Percentiles rank a stretch among this genome's conserved stretches.
Conservation (phyloP, 2,113 vertebrate genomes). For the Neoarius graeffei region DNA sequence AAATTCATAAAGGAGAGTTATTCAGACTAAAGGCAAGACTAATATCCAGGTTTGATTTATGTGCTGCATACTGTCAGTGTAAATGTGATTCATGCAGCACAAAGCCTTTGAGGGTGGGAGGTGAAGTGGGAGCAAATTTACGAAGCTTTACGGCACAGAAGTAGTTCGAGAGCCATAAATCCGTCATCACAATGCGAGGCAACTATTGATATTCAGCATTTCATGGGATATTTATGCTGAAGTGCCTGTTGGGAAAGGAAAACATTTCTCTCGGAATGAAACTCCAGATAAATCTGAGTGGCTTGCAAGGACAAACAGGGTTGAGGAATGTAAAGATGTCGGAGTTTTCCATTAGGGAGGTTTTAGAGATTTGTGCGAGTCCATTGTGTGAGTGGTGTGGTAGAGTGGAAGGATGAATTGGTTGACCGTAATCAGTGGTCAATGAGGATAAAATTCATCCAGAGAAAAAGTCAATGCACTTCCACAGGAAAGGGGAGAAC, state of each 20-base stretch:
- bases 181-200: constrained; percentile 32
- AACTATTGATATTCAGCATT: constrained; percentile 48
- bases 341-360: neutral
- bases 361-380: neutral
- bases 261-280: constrained; percentile 45
- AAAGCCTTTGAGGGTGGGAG: neutral
- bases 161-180: constrained; percentile 42
- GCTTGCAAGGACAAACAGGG: neutral
- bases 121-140: neutral
- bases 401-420: neutral
- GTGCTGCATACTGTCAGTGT: neutral
- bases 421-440: neutral
- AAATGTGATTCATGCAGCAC: neutral
- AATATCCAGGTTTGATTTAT: constrained; percentile 58
- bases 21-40: neutral
- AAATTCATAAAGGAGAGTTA: neutral
- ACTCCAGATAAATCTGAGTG: neutral
- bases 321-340: neutral
- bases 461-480: neutral
- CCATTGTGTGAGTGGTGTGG: neutral
- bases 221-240: constrained; percentile 45
- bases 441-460: neutral
- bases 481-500: neutral
- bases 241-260: constrained; percentile 11
- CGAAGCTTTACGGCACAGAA: neutral